Evolutionary conservation across 2,113 vertebrate species (phyloP).

Genomic region (Limnothrissa miodon): DNA sequence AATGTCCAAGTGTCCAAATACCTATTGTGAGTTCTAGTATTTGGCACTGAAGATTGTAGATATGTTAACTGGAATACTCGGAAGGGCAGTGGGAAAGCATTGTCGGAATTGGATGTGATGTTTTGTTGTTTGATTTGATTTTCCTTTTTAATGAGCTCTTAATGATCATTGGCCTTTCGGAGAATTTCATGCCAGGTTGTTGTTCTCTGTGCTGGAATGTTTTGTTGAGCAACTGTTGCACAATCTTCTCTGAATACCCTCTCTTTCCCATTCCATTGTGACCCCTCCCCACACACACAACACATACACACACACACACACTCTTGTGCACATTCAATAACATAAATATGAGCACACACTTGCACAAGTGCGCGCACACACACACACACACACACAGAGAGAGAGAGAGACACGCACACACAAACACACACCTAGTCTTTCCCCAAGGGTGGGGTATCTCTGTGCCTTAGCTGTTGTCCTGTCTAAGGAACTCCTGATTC

Average conservation of each 20-base stretch:
- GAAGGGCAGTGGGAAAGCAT: slow-evolving; percentile 25
- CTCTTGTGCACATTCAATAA: not conserved
- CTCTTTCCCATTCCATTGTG: slow-evolving; percentile 44
- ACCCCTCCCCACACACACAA: not conserved
- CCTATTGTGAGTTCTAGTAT: not conserved
- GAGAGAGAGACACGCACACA: not conserved
- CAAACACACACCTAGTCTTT: not conserved
- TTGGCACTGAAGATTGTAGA: slow-evolving; percentile 16
- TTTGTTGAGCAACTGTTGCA: slow-evolving; percentile 85
- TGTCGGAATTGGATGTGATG: slow-evolving; percentile 9
- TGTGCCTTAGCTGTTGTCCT: slow-evolving; percentile 95
- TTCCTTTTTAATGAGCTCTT: slow-evolving; percentile 46
- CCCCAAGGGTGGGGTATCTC: slow-evolving; percentile 75
- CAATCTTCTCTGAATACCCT: slow-evolving; percentile 80
- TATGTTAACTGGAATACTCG: slow-evolving; percentile 14
- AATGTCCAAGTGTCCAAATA: slow-evolving; percentile 27
- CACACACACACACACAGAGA: not conserved
- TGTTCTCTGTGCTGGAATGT: slow-evolving; percentile 87
- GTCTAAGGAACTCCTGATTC: slow-evolving; percentile 68
- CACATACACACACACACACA: slow-evolving; percentile 9
- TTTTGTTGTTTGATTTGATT: slow-evolving; percentile 16
- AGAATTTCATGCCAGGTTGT: slow-evolving; percentile 78
- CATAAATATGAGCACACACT: not conserved
- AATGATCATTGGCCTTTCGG: slow-evolving; percentile 63
- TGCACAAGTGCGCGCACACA: not conserved